Evolutionary conservation across 2,888 invertebrate genomes (phyloP), one percentile per base, ranked within the genome.

Genomic region (Pilophorus perplexus): DNA sequence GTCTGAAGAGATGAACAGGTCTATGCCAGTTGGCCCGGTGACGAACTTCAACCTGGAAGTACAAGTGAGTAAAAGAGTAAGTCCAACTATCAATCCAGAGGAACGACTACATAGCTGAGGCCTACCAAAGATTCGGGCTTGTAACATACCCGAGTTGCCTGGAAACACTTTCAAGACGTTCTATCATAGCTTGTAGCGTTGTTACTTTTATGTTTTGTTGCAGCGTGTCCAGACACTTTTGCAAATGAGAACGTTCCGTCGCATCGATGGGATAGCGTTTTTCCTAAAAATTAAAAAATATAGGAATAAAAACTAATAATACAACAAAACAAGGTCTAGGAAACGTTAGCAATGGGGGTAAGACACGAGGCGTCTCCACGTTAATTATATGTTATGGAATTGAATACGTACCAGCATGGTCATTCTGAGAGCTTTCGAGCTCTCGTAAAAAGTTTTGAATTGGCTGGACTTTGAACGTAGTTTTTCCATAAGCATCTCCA

Each of bases 121-220:
- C n/a, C n/a, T n/a, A n/a, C n/a, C n/a, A n/a, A n/a, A n/a, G n/a
- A n/a, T n/a, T n/a, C n/a, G n/a, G n/a, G n/a, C n/a, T n/a, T n/a
- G n/a, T n/a, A n/a, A 25, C 59, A 22, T 79, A 89, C 83, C 93
- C 93, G 69, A 94, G 81, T 77, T 95, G 94, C 65, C 95, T 82
- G 1, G 93, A 90, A 54, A 95, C 84, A 77, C 92, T 90, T 77
- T 95, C 94, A 67, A 96, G 80, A 69, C 95, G 83, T 76, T 96
- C 95, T 33, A 95, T 89, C 80, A 96, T 87, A 46, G 93, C 92
- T 76, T 93, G 92, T 54, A 93, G 80, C 0, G 92, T 92, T 68
- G 89, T 90, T 1, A 95, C 92, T 83, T 93, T 93, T 72, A 96
- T 94, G 69, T 92, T 93, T 78, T 93, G 90, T 75, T 95, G 95